Evolutionary conservation across 2,113 vertebrate species (phyloP).

Genomic region (Cathartes aura): DNA sequence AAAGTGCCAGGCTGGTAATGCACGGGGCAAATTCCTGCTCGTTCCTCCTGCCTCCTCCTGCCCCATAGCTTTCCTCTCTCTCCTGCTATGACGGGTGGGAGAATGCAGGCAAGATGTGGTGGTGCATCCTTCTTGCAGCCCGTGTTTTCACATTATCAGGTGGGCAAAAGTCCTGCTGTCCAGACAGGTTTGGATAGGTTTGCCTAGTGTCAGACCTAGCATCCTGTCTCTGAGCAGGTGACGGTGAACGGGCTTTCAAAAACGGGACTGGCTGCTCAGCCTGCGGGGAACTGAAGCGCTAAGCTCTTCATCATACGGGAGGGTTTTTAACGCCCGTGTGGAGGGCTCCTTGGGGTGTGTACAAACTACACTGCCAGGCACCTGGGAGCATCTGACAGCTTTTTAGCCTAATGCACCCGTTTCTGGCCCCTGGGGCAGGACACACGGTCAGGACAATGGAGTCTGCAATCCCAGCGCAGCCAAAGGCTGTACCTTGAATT

Average conservation of each 20-base stretch:
- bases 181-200: not conserved
- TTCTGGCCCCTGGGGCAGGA: not conserved
- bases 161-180: not conserved
- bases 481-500: not conserved
- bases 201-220: not conserved
- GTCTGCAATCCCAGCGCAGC: not conserved
- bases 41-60: not conserved
- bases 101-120: not conserved
- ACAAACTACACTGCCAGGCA: not conserved
- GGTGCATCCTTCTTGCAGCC: not conserved
- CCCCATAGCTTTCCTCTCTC: not conserved
- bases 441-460: not conserved
- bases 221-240: not conserved
- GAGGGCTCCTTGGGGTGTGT: not conserved
- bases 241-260: not conserved
- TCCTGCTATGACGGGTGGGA: accelerated
- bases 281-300: not conserved
- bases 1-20: not conserved
- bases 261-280: not conserved
- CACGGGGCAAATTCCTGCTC: not conserved
- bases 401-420: not conserved
- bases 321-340: not conserved
- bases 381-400: not conserved
- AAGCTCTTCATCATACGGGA: not conserved
- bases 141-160: accelerated